A percentile compares a stretch with the other conserved stretches of the same genome.
Conservation (phyloP, 2,888 invertebrate genomes). For the Polyploca ridens region DNA sequence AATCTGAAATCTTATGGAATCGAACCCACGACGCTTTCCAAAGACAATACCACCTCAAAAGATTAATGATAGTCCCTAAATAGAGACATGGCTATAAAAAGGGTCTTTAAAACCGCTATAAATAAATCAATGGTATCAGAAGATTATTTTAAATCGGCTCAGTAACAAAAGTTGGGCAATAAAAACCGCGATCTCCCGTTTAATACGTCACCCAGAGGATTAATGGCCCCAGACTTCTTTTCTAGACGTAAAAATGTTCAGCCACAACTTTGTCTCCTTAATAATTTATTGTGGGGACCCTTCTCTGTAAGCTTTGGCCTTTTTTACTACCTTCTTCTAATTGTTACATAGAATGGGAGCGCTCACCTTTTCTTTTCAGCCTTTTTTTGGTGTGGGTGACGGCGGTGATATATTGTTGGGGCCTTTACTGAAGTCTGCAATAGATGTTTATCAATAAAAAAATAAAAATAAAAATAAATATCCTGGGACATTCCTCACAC, state of each 20-base stretch:
- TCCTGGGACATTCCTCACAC: too few relatives aligned
- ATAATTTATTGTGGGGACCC: constrained; percentile 62
- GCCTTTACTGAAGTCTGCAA: constrained; percentile 20
- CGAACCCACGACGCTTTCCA: too few relatives aligned
- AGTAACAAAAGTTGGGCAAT: constrained; percentile 47
- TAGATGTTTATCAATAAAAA: background rate
- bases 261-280: constrained; percentile 62
- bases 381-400: constrained; percentile 47
- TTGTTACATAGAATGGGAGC: constrained; percentile 61
- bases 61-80: background rate
- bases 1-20: too few relatives aligned
- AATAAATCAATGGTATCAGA: constrained; percentile 13
- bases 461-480: too few relatives aligned
- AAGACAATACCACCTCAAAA: too few relatives aligned
- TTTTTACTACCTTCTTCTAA: constrained; percentile 58
- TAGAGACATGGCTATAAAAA: background rate
- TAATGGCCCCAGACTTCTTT: constrained; percentile 50
- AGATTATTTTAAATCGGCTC: constrained; percentile 56
- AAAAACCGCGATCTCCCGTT: constrained; percentile 55
- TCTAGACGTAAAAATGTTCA: constrained; percentile 48
- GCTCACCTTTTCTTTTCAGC: constrained; percentile 43
- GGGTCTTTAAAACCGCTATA: background rate
- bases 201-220: constrained; percentile 55
- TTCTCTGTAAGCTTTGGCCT: constrained; percentile 40
- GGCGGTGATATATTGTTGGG: constrained; percentile 35